Conservation (phyloP, 2,888 invertebrate species). For the Deilephila elpenor region DNA sequence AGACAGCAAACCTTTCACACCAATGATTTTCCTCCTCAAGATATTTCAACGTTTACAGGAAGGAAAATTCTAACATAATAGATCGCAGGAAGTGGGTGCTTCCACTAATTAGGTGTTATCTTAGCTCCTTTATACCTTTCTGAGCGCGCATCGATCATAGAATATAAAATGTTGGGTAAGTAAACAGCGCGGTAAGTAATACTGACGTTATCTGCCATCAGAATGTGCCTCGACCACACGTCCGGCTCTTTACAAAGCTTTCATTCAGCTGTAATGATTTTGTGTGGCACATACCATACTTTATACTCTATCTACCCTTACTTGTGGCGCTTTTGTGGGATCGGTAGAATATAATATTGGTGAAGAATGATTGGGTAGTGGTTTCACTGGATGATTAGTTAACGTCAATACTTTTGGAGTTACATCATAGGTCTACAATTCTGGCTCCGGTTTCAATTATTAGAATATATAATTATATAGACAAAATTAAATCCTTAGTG, state of each 20-base stretch:
- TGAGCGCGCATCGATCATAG: conserved; percentile 30
- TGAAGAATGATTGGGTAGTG: no score
- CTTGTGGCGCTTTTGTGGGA: no score
- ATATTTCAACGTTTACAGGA: neutral
- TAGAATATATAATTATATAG: no score
- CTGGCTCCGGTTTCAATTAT: no score
- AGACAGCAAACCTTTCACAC: no score
- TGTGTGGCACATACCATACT: neutral
- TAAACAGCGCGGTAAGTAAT: conserved; percentile 31
- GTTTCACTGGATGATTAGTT: no score
- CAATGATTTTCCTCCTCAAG: no score
- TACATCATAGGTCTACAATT: no score
- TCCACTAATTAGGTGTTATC: conserved; percentile 16
- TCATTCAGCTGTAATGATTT: conserved; percentile 13
- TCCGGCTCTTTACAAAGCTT: conserved; percentile 23
- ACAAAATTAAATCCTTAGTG: no score
- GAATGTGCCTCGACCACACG: conserved; percentile 16
- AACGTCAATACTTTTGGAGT: no score
- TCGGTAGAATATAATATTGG: no score
- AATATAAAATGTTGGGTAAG: conserved; percentile 31
- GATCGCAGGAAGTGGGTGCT: conserved; percentile 15
- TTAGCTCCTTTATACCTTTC: conserved; percentile 15
- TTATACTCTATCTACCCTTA: neutral
- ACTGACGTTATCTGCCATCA: conserved; percentile 31
- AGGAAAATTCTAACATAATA: conserved; percentile 12